Evolutionary conservation across 2,888 invertebrate species (phyloP), one percentile per base, ranked within the genome.

Genomic region (Stratiomys singularior): DNA sequence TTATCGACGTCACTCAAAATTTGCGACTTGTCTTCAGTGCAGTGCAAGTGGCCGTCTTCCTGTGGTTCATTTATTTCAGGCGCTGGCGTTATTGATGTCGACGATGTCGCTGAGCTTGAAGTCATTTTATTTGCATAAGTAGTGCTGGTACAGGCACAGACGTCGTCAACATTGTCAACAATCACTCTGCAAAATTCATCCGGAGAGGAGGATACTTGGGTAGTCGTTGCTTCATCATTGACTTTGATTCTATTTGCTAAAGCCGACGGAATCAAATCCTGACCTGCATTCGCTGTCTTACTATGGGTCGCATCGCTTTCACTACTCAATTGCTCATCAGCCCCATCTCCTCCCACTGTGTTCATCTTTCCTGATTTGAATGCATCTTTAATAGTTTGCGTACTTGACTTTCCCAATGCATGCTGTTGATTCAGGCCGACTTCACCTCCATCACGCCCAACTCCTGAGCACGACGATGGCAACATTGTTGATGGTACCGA

Each of bases 1-100:
- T 87, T 85, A 77, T 87, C 87, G 83, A 86, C 84, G 84, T 87
- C 87, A 84, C 86, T 87, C 83, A 86, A 84, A 83, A 85, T 83
- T 82, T 85, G 85, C 82, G 85, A 86, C 83, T 86, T 86, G 82
- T 87, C 87, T 82, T 87, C 86, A n/a, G 11, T 52, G 44, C 66
- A 44, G 15, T 76, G 71, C 72, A 78, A 78, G 58, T 78, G 76
- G 69, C 58, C 71, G 28, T 77, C 77, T 25, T 78, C 74, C 46
- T 76, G 78, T 64, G 72, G 76, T 66, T 77, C 77, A 77, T 72
- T 58, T 67, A 69, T 60, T 37, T 77, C 64, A 60, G 60, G 23
- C 23, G 13, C 28, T 27, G 46, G 27, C 37, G 1, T 27, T 58
- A 69, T 71, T 27, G 56, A 28, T 9, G 13, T 44, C 52, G 71